Evolutionary conservation across 2,113 vertebrate species (phyloP).

Genomic region (Zosterops borbonicus): DNA sequence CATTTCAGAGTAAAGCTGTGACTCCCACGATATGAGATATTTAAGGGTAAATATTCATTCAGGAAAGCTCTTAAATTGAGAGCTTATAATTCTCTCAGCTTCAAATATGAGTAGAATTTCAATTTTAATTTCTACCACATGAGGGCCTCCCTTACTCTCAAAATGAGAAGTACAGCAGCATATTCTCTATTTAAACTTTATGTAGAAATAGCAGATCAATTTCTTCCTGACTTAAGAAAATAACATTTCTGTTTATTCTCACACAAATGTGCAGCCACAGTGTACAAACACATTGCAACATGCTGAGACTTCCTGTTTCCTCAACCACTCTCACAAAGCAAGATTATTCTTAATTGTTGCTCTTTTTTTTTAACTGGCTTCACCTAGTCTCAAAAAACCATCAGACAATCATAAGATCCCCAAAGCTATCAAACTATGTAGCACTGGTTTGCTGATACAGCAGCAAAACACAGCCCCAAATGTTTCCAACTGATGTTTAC

Average conservation of each 20-base stretch:
- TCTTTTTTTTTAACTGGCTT: neutral
- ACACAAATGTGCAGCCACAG: neutral
- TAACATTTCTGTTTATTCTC: neutral
- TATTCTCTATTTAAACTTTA: neutral
- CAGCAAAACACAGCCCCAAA: neutral
- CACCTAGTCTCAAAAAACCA: neutral
- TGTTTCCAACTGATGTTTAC: neutral
- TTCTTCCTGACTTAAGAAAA: neutral
- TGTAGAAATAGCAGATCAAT: neutral
- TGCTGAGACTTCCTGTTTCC: neutral
- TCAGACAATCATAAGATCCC: neutral
- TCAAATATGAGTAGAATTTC: neutral
- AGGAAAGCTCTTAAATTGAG: neutral
- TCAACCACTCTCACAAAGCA: neutral
- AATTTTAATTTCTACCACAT: conserved; percentile 65
- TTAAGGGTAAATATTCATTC: neutral
- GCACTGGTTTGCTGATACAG: neutral
- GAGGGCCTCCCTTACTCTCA: conserved; percentile 68
- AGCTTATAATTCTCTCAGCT: neutral
- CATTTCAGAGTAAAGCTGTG: conserved; percentile 56
- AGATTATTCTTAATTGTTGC: neutral
- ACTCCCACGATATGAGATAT: conserved; percentile 37
- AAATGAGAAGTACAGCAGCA: neutral
- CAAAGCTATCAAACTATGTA: neutral
- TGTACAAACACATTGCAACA: neutral